Evolutionary conservation across 2,888 invertebrate genomes (phyloP).

Genomic region (Athalia rosae): DNA sequence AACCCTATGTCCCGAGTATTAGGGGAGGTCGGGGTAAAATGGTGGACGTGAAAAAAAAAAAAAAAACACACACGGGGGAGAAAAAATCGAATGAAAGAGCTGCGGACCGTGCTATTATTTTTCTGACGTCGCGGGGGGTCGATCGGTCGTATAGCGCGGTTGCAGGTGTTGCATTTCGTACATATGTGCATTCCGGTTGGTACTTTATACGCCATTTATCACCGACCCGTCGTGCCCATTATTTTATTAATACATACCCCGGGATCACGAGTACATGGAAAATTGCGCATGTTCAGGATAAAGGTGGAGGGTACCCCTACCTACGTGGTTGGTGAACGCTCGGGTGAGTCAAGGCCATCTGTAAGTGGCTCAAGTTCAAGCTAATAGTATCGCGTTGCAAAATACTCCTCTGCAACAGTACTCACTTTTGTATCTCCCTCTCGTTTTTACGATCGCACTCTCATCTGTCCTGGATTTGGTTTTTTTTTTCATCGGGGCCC

Average conservation of each 20-base stretch:
- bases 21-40: too few relatives aligned
- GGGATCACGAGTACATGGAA: neutral
- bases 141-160: too few relatives aligned
- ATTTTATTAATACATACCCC: neutral
- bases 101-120: too few relatives aligned
- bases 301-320: neutral
- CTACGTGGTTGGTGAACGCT: conserved; percentile 5
- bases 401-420: conserved; percentile 46
- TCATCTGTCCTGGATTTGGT: neutral
- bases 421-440: neutral
- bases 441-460: conserved; percentile 18
- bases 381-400: conserved; percentile 66
- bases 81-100: too few relatives aligned
- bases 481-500: neutral
- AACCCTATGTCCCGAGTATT: too few relatives aligned
- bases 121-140: too few relatives aligned
- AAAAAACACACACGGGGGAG: too few relatives aligned
- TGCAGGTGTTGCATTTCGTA: too few relatives aligned
- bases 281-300: neutral
- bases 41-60: too few relatives aligned
- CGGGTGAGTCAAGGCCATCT: conserved; percentile 66
- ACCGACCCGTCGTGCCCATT: too few relatives aligned
- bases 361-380: conserved; percentile 70
- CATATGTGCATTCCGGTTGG: too few relatives aligned
- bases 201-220: too few relatives aligned